phyloP scores from a whole-genome alignment of 2,888 invertebrate species.

The Drosophila multiciliata region DNA sequence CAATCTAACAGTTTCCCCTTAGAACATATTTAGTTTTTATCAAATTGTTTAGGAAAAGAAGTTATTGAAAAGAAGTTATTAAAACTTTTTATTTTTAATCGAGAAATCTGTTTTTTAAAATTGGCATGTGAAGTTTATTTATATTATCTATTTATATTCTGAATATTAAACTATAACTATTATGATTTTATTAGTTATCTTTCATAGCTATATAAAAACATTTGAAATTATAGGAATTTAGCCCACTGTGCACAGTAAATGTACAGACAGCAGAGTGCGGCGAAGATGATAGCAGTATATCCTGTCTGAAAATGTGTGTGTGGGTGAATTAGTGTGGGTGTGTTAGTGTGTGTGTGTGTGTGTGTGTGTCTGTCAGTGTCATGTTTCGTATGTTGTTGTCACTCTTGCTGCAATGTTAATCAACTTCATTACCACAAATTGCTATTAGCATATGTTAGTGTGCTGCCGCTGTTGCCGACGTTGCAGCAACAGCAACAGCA shows the following conservation, averaged over 20 bases:
- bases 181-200: neutral
- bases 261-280: constrained; percentile 4
- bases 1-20: neutral
- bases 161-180: neutral
- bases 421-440: constrained; percentile 82
- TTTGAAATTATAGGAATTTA: neutral
- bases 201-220: neutral
- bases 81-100: too few relatives aligned
- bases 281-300: constrained; percentile 26
- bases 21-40: neutral
- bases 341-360: constrained; percentile 4
- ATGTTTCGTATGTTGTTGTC: constrained; percentile 74
- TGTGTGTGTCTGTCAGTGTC: constrained; percentile 38
- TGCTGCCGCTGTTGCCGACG: constrained; percentile 51
- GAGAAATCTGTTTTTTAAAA: too few relatives aligned
- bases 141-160: too few relatives aligned
- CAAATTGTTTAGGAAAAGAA: neutral
- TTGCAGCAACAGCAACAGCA: constrained; percentile 18
- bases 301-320: constrained; percentile 9
- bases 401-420: constrained; percentile 79
- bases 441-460: constrained; percentile 82
- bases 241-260: constrained; percentile 32
- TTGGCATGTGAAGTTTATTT: neutral
- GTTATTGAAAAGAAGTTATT: too few relatives aligned
- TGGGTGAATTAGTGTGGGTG: constrained; percentile 7